Base-by-base conservation (phyloP, 2,113 vertebrate species). In the Irena cyanogastra region DNA sequence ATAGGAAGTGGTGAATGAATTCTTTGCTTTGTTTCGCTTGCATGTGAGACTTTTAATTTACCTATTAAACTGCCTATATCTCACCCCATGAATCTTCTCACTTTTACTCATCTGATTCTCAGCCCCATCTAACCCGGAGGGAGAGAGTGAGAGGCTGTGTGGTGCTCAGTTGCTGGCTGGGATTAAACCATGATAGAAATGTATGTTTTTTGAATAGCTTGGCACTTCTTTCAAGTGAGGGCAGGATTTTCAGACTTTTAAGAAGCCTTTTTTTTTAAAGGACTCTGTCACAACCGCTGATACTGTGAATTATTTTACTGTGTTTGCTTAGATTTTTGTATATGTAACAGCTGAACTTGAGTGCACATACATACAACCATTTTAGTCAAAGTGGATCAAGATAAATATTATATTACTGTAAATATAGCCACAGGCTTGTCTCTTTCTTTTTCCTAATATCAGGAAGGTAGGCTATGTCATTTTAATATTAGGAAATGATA, bases 121-220 rank as follows among this genome's bases (percentile, higher is more conserved):
- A 68, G 30, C 8, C 20, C 21, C 6, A 16, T 47, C 39, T 30
- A 30, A 47, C 39, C 11, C 0, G 0, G 15, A 59, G 16, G 22
- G 45, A 68, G 24, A 8, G 7, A 45, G 8, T 9, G 16, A 52
- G 16, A 2, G 5, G 16, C 20, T 68, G 4, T n/a, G 20, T 60
- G 28, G n/a, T 35, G 24, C 39, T 41, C 45, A 12, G 13, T 9
- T 53, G 13, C 28, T n/a, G 14, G 13, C 16, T 75, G 19, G 60
- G 16, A 24, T 45, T 68, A 74, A 75, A 60, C 28, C n/a, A 30
- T 0, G 0, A 45, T 6, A 78, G 13, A 70, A 79, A 54, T 26
- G 1, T 11, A 31, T 26, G 3, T 8, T 8, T 13, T 47, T 81
- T 75, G 7, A 83, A 28, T 21, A 41, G 5, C 22, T 65, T 87